phyloP scores from a whole-genome alignment of 2,113 vertebrate genomes.

The Anarrhichthys ocellatus region DNA sequence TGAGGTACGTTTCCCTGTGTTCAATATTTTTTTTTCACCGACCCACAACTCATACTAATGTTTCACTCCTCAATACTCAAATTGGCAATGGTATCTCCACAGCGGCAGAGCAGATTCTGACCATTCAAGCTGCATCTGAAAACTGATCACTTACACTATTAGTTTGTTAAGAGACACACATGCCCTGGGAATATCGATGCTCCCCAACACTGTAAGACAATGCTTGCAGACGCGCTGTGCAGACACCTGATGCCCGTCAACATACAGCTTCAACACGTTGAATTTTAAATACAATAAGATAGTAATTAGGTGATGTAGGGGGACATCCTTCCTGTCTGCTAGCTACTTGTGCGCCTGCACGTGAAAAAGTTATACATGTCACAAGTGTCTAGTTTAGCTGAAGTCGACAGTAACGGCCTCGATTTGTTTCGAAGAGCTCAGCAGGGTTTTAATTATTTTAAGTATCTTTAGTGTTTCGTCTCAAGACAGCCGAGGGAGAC shows the following conservation, averaged over 20 bases:
- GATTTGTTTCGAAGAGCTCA: slow-evolving; percentile 23
- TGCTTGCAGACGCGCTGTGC: neutral
- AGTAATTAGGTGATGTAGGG: too few relatives aligned
- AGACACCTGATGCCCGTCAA: too few relatives aligned
- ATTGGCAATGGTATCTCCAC: neutral
- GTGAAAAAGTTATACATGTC: neutral
- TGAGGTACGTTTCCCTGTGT: neutral
- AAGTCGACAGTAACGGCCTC: neutral
- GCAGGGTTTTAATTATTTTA: slow-evolving; percentile 59
- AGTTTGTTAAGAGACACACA: too few relatives aligned
- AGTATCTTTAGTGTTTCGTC: slow-evolving; percentile 53
- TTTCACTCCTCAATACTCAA: neutral
- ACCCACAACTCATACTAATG: too few relatives aligned
- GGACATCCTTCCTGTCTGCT: too few relatives aligned
- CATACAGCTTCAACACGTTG: too few relatives aligned
- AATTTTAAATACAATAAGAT: too few relatives aligned
- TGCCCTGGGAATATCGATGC: too few relatives aligned
- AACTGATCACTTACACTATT: too few relatives aligned
- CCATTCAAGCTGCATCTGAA: neutral
- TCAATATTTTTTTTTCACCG: too few relatives aligned
- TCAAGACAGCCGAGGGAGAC: slow-evolving; percentile 35
- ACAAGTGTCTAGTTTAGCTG: neutral
- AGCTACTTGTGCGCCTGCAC: neutral
- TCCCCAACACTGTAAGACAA: neutral
- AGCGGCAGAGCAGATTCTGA: neutral